A percentile compares a stretch with the other conserved stretches of the same genome.
Evolutionary conservation across 2,113 vertebrate species (phyloP).

Genomic region (Orcinus orca): DNA sequence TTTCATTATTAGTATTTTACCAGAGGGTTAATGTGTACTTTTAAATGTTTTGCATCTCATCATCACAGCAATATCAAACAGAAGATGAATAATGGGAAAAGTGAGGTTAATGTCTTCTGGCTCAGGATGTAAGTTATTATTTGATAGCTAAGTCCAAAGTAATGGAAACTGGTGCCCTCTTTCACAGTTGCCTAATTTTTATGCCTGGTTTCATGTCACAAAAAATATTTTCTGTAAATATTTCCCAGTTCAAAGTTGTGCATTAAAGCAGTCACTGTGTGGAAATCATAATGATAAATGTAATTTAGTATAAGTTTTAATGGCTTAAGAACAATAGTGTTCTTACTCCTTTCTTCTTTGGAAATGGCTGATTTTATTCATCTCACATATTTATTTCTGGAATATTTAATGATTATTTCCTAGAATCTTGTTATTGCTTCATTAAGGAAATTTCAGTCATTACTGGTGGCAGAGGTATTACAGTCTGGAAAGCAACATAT

Average conservation of each 20-base stretch:
- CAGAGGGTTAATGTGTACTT: not conserved
- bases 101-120: constrained; percentile 75
- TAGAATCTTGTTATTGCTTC: constrained; percentile 49
- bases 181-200: constrained; percentile 58
- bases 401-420: not conserved
- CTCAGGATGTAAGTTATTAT: constrained; percentile 61
- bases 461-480: constrained; percentile 12
- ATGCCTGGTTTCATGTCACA: constrained; percentile 31
- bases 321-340: not conserved
- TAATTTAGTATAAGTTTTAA: constrained; percentile 1
- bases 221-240: constrained; percentile 45
- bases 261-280: not conserved
- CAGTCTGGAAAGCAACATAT: constrained; percentile 33
- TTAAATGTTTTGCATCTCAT: not conserved
- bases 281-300: not conserved
- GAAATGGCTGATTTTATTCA: not conserved
- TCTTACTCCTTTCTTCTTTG: not conserved
- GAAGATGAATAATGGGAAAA: constrained; percentile 59
- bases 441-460: constrained; percentile 19
- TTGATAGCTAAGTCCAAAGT: constrained; percentile 61
- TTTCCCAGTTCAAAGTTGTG: constrained; percentile 40
- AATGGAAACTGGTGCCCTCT: constrained; percentile 55
- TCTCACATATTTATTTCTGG: not conserved
- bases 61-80: not conserved
- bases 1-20: not conserved